These are phyloP conservation scores for Myotis vivesi DNA, from an alignment of 2,797 vertebrate genomes.

Conservation along the genomic window DNA sequence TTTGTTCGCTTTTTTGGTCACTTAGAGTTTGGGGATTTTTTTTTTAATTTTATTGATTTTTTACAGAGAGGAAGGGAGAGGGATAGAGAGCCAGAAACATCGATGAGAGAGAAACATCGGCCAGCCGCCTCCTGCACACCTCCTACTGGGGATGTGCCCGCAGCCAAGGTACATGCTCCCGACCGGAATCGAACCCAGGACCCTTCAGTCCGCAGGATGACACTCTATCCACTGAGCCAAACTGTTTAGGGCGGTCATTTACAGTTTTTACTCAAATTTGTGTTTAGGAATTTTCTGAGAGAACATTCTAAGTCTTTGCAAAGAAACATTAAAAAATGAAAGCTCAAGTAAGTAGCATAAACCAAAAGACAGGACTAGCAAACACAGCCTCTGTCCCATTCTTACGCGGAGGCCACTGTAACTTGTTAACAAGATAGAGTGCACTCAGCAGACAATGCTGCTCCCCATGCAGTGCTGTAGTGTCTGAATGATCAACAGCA, in stretches of 20 bases:
- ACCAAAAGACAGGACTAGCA: neutral
- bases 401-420: neutral
- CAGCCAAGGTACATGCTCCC: too few relatives aligned
- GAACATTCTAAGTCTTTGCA: neutral
- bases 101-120: too few relatives aligned
- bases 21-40: slow-evolving; percentile 50
- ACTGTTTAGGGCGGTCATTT: slow-evolving; percentile 1
- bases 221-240: too few relatives aligned
- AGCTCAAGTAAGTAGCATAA: neutral
- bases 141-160: too few relatives aligned
- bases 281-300: slow-evolving; percentile 49
- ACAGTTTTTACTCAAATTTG: slow-evolving; percentile 62
- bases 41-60: too few relatives aligned
- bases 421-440: neutral
- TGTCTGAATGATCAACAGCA: neutral
- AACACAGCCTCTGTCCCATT: neutral
- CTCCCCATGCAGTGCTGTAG: rapidly evolving
- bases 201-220: too few relatives aligned
- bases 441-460: neutral
- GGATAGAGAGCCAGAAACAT: too few relatives aligned
- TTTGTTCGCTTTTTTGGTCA: slow-evolving; percentile 57
- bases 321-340: slow-evolving; percentile 7
- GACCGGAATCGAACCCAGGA: too few relatives aligned
- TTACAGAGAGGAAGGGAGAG: too few relatives aligned
- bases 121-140: too few relatives aligned